Evolutionary conservation across 1,140 invertebrate species (phyloP).

Genomic region (Goniozus legneri): DNA sequence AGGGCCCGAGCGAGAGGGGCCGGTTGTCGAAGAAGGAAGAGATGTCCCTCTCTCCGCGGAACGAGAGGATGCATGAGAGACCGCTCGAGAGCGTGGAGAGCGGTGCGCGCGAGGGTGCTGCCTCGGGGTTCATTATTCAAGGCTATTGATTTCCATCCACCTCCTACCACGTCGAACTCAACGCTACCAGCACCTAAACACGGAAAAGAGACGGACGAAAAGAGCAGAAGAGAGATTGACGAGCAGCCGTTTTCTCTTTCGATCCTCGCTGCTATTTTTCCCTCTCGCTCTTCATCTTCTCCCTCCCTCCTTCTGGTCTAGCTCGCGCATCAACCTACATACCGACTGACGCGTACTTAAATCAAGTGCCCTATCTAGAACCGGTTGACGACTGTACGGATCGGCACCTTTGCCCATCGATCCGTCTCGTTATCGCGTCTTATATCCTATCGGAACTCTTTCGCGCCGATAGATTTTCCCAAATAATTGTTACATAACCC

Average conservation of each 20-base stretch:
- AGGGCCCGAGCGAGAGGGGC: conserved; percentile 1
- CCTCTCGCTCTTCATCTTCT: conserved; percentile 13
- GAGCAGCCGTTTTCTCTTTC: conserved; percentile 30
- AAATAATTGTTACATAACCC: no score
- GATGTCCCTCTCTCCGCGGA: conserved; percentile 7
- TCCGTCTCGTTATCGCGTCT: background rate
- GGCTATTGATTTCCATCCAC: conserved; percentile 53
- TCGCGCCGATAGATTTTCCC: no score
- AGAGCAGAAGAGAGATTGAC: conserved; percentile 33
- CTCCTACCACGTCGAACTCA: conserved; percentile 39
- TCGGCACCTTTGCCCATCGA: background rate
- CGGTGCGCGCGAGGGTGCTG: conserved; percentile 35
- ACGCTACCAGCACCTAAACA: conserved; percentile 34
- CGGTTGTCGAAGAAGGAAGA: background rate
- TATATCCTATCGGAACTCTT: background rate
- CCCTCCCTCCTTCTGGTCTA: conserved; percentile 12
- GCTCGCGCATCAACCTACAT: conserved; percentile 32
- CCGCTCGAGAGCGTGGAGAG: conserved; percentile 34
- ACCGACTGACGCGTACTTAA: conserved; percentile 31
- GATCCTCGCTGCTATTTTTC: conserved; percentile 5
- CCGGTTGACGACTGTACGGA: conserved; percentile 14
- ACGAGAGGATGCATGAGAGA: conserved; percentile 38
- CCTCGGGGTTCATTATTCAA: conserved; percentile 52
- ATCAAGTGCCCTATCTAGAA: conserved; percentile 22
- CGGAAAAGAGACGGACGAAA: conserved; percentile 13